A percentile compares a stretch with the other conserved stretches of the same genome.
Conservation (phyloP, 2,888 invertebrate genomes). For the Melikaiella ostensackeni region DNA sequence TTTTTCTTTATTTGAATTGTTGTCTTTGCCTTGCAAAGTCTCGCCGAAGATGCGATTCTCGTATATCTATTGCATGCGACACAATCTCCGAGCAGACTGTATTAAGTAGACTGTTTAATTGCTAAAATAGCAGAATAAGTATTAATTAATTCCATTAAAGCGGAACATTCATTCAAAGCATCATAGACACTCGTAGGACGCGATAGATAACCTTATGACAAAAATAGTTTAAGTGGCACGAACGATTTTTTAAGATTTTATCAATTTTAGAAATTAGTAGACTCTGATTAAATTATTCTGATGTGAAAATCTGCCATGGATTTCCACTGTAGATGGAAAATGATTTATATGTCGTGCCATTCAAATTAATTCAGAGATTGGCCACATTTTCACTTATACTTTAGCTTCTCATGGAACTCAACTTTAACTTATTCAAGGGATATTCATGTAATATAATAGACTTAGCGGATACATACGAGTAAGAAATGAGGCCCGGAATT, state of each 20-base stretch:
- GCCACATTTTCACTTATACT: conserved; percentile 28
- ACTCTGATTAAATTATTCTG: background rate
- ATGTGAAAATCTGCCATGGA: background rate
- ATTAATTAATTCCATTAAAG: conserved; percentile 57
- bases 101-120: conserved; percentile 60
- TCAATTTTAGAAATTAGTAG: conserved; percentile 11
- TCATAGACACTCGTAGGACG: conserved; percentile 36
- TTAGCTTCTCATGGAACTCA: conserved; percentile 25
- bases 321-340: background rate
- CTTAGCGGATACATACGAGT: background rate
- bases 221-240: conserved; percentile 12
- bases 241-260: background rate
- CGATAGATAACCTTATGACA: conserved; percentile 32
- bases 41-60: conserved; percentile 4
- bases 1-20: conserved; percentile 31
- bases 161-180: conserved; percentile 38
- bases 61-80: conserved; percentile 44
- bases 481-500: background rate
- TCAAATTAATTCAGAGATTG: conserved; percentile 10
- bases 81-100: conserved; percentile 59
- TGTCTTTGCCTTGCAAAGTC: conserved; percentile 22
- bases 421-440: conserved; percentile 25
- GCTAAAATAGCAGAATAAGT: conserved; percentile 55
- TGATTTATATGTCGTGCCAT: conserved; percentile 14
- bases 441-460: conserved; percentile 31